Base-by-base conservation (phyloP, 30 jellyfish, hydroid and myxozoan genomes). In the Aurelia sp. region DNA sequence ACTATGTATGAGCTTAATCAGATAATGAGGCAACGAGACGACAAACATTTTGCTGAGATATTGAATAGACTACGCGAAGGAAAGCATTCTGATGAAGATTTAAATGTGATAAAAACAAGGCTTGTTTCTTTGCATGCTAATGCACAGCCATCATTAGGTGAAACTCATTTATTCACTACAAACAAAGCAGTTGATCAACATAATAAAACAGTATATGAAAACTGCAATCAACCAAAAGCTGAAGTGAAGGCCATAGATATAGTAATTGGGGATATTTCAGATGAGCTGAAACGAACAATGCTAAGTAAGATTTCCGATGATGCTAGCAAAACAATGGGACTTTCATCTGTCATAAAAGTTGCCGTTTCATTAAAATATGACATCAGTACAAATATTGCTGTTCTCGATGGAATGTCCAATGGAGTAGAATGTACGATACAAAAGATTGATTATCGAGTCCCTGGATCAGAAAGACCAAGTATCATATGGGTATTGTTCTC, bases 361-460 rank as follows among this genome's bases (percentile, higher is more conserved):
- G 78, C 80, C 11, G 81, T 24, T 12, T 55, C 61, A 13, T 58
- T 17, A 21, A 33, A 38, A 57, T 77, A 72, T 72, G 83, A 72
- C 17, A 17, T 72, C 6, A 47, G 70, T 31, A 13, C 70, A 17
- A 72, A 72, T 72, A n/a, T 72, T 48, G 13, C 27, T 72, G 67
- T 72, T 30, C 20, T 20, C 5, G 83, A 72, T 72, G 83, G 83
- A 15, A 55, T 62, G 67, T 52, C 88, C 2, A 77, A 59, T 57
- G 78, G 88, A 52, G 88, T 57, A 53, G 88, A 77, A 77, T 77
- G 88, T 62, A 77, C 40, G 18, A 40, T 77, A 59, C 24, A 33
- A 41, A 16, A 55, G 22, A 18, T 77, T 55, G 88, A 77, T 18
- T 77, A 59, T 81, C n/a, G 81, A 4, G 64, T 53, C 40, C 27